Conservation (phyloP, 2,113 vertebrate genomes). For the Mustela lutreola region DNA sequence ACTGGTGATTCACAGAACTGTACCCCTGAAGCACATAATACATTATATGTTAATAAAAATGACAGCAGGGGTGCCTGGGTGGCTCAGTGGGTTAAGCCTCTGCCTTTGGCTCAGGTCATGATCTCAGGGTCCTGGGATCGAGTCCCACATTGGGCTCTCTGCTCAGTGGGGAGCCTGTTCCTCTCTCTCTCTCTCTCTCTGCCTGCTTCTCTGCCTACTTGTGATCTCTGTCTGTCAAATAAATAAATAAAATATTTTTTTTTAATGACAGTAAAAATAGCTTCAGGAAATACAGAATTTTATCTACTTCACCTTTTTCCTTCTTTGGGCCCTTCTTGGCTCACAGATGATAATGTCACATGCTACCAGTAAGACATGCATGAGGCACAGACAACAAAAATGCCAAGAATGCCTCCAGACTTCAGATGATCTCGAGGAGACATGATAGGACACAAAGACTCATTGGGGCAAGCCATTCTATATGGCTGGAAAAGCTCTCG, state of each 20-base stretch:
- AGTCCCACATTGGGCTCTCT: too few relatives aligned
- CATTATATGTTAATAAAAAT: background rate
- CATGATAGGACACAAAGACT: accelerated
- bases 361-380: background rate
- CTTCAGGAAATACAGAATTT: background rate
- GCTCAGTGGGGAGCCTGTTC: too few relatives aligned
- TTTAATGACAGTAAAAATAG: background rate
- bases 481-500: background rate
- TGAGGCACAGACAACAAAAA: background rate
- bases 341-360: slow-evolving; percentile 51
- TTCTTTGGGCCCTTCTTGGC: background rate
- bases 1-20: too few relatives aligned
- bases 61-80: background rate
- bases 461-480: background rate
- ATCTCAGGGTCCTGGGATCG: too few relatives aligned
- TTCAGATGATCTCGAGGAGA: background rate
- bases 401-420: background rate
- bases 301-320: slow-evolving; percentile 37
- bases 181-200: too few relatives aligned
- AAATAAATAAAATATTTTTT: too few relatives aligned
- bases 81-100: too few relatives aligned
- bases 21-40: too few relatives aligned
- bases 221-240: too few relatives aligned
- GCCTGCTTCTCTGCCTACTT: too few relatives aligned
- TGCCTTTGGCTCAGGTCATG: too few relatives aligned